These are phyloP conservation scores for Epinephelus coioides DNA, from an alignment of 2,797 vertebrate species.

Conservation along the genomic window DNA sequence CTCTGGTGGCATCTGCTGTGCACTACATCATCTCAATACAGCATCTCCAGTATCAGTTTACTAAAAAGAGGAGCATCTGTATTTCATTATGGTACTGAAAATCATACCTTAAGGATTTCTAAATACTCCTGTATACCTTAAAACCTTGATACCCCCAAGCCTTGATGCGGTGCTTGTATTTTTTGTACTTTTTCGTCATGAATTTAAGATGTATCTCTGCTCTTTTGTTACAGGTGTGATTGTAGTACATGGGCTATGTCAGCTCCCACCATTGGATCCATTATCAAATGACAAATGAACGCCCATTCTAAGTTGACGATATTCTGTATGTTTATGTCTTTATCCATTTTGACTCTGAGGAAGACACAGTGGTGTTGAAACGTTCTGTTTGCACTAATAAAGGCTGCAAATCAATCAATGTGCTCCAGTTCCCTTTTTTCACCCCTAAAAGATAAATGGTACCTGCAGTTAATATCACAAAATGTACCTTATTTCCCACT, in stretches of 20 bases:
- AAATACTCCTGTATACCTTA: too few relatives aligned
- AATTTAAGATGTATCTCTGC: not conserved
- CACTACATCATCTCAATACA: too few relatives aligned
- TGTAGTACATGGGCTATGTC: not conserved
- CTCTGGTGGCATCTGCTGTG: too few relatives aligned
- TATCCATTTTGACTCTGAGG: not conserved
- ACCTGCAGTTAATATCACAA: conserved; percentile 3
- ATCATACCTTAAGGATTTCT: too few relatives aligned
- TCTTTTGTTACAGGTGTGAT: not conserved
- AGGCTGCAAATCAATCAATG: not conserved
- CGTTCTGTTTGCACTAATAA: not conserved
- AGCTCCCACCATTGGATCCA: not conserved
- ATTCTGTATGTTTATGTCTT: not conserved
- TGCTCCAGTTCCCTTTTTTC: not conserved
- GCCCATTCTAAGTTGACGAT: not conserved
- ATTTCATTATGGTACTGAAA: too few relatives aligned
- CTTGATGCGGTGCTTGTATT: not conserved
- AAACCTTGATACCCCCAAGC: too few relatives aligned
- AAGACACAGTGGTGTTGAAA: not conserved
- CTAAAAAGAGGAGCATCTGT: too few relatives aligned
- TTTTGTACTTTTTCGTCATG: not conserved
- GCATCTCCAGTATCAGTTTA: too few relatives aligned
- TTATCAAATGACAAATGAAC: not conserved
- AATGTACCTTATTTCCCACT: conserved; percentile 90
- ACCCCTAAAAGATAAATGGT: not conserved